Conservation (phyloP, 2,888 invertebrate genomes). For the Hirtodrosophila confusa region DNA sequence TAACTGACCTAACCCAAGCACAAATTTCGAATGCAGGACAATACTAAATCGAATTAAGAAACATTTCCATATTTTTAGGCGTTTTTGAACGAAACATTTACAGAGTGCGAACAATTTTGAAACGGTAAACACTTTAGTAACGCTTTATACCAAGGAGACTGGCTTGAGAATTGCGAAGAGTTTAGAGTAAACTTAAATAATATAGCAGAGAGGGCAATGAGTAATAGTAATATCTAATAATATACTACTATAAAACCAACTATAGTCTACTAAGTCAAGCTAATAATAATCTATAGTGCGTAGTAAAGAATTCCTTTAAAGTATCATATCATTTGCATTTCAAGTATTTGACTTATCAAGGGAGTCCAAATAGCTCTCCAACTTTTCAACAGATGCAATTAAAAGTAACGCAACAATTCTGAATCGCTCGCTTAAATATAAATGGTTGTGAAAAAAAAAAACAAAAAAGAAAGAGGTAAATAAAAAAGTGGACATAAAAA, state of each 20-base stretch:
- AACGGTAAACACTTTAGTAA: constrained; percentile 7
- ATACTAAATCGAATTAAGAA: constrained; percentile 19
- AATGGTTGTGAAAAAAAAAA: constrained; percentile 80
- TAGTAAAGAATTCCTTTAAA: constrained; percentile 27
- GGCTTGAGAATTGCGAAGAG: constrained; percentile 8
- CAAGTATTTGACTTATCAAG: constrained; percentile 14
- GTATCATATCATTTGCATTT: constrained; percentile 57
- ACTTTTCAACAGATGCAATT: constrained; percentile 33
- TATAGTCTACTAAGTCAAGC: constrained; percentile 12
- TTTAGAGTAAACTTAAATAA: neutral
- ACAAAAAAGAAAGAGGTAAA: constrained; percentile 6
- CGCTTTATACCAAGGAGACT: constrained; percentile 24
- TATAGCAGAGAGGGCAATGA: neutral
- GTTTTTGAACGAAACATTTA: constrained; percentile 25
- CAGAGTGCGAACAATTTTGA: constrained; percentile 12
- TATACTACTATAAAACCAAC: constrained; percentile 6
- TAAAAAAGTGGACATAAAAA: constrained; percentile 2
- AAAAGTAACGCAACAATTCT: constrained; percentile 30
- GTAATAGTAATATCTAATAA: constrained; percentile 1
- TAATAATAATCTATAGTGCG: constrained; percentile 13
- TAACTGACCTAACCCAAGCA: constrained; percentile 61
- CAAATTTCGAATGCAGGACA: constrained; percentile 17
- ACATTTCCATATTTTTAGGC: constrained; percentile 38
- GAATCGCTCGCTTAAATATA: constrained; percentile 83
- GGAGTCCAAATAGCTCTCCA: neutral